Base-by-base conservation (phyloP, 2,888 invertebrate species). In the Harpalus rufipes region DNA sequence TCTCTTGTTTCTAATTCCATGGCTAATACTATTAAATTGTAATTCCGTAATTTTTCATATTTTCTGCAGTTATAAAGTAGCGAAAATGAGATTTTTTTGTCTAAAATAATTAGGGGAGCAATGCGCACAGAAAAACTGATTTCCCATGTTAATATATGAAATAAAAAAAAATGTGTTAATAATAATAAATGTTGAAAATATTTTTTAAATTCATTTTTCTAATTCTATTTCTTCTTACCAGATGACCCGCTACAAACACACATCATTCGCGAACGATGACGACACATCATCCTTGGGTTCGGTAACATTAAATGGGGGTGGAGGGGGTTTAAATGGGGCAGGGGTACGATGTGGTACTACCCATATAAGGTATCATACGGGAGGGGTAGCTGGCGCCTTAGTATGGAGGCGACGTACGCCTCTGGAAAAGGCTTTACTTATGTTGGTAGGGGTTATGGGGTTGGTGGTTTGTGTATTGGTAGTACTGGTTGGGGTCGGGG, bases 181-280 rank as follows among this genome's bases (percentile, higher is more conserved):
- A n/a, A n/a, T n/a, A n/a, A n/a, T n/a, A n/a, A n/a, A n/a, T n/a
- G n/a, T n/a, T n/a, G n/a, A n/a, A n/a, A n/a, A n/a, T n/a, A n/a
- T n/a, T n/a, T 21, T 21, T 21, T 21, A 3, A 21, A 21, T 32
- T 32, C 32, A 32, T 32, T 32, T 32, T 32, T 6, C 5, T 32
- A 32, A 32, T 32, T 32, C 32, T 6, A 32, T 32, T 32, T 72
- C 16, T 18, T 44, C 44, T 44, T 90, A 90, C 3, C 92, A 97
- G 97, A 97, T 97, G 97, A 96, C 96, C 88, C 94, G 96, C 87
- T 97, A 97, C 90, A 96, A 96, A 91, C 96, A 96, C 91, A 95
- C 96, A 25, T 96, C 96, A 88, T 96, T 97, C 88, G 95, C 95
- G 10, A 51, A 51, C 90, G 96, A 96, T 89, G 96, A 96, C 87